Conservation (phyloP, 2,888 invertebrate species). For the Sepiola atlantica region DNA sequence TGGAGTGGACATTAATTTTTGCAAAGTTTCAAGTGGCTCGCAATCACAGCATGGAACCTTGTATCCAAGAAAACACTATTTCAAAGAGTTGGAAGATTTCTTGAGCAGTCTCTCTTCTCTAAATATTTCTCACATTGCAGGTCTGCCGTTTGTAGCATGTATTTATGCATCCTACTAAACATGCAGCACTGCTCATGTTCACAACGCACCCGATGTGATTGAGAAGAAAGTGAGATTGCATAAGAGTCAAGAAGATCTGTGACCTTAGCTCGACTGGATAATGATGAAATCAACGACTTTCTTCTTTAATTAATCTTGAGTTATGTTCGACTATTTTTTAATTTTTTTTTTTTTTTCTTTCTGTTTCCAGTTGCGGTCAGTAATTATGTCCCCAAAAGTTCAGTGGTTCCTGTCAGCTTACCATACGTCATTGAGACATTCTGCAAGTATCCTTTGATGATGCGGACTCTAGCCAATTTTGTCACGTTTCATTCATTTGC, state of each 20-base stretch:
- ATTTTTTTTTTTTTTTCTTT: conserved; percentile 72
- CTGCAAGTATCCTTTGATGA: conserved; percentile 81
- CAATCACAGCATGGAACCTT: too few relatives aligned
- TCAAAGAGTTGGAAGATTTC: too few relatives aligned
- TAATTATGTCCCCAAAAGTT: conserved; percentile 78
- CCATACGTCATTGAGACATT: conserved; percentile 81
- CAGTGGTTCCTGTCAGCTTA: conserved; percentile 68
- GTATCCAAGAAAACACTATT: too few relatives aligned
- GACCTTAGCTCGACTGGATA: background rate
- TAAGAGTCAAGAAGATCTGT: background rate
- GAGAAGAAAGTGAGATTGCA: background rate
- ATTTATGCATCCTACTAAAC: too few relatives aligned
- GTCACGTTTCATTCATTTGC: background rate
- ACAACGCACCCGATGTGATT: background rate
- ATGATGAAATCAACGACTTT: background rate
- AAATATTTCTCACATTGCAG: too few relatives aligned
- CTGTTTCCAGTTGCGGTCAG: conserved; percentile 82
- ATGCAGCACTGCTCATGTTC: too few relatives aligned
- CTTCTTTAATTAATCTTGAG: background rate
- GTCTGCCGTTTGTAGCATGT: too few relatives aligned
- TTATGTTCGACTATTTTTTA: background rate
- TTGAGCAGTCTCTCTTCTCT: too few relatives aligned
- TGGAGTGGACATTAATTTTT: too few relatives aligned
- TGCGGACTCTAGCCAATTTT: background rate
- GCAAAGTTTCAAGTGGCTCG: too few relatives aligned